A percentile compares a stretch with the other conserved stretches of the same genome.
phyloP scores from a whole-genome alignment of 2,797 vertebrate genomes.

The Aphelocoma californica region DNA sequence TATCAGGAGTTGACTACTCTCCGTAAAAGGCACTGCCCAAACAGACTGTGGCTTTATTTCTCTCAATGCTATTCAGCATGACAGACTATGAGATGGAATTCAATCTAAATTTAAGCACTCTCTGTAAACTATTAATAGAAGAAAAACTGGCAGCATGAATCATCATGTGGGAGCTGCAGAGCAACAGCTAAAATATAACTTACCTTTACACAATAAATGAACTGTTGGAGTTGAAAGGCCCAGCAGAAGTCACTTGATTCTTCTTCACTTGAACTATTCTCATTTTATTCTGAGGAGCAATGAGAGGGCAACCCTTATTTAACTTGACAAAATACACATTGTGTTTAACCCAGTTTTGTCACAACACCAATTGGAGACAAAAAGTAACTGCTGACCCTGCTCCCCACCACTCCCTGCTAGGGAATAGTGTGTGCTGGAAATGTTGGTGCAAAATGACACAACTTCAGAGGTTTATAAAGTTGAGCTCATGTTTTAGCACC shows the following conservation, averaged over 20 bases:
- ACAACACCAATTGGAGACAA: neutral
- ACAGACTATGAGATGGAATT: conserved; percentile 44
- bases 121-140: conserved; percentile 63
- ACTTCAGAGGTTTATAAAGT: neutral
- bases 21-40: conserved; percentile 1
- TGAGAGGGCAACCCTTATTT: neutral
- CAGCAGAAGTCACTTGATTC: conserved; percentile 16
- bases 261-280: neutral
- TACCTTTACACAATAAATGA: conserved; percentile 44
- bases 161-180: conserved; percentile 59
- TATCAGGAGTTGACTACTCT: neutral
- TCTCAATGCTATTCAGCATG: conserved; percentile 14
- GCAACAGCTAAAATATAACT: conserved; percentile 47
- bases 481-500: neutral
- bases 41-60: conserved; percentile 5
- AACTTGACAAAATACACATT: neutral
- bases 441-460: neutral
- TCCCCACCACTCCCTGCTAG: neutral
- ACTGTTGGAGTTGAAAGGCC: neutral
- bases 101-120: conserved; percentile 56
- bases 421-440: neutral
- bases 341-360: neutral
- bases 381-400: neutral
- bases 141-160: conserved; percentile 60
- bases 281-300: conserved; percentile 23